phyloP scores from a whole-genome alignment of 2,113 vertebrate species.

The Perognathus longimembris region DNA sequence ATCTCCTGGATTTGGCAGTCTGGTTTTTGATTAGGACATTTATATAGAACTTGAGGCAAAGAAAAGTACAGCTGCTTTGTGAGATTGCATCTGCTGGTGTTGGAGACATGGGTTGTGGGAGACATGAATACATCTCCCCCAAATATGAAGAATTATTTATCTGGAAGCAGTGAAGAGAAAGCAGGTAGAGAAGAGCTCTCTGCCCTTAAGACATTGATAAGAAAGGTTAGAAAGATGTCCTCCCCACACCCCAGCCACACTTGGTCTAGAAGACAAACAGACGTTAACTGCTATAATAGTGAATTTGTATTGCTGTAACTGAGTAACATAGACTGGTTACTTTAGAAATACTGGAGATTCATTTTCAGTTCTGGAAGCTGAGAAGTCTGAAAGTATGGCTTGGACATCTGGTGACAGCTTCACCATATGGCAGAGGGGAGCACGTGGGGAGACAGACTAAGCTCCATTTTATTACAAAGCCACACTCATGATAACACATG shows the following conservation, averaged over 20 bases:
- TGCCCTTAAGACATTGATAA: not conserved
- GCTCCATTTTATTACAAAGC: not conserved
- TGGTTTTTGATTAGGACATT: constrained; percentile 45
- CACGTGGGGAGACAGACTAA: not conserved
- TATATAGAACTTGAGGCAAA: constrained; percentile 23
- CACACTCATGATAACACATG: not conserved
- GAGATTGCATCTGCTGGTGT: not conserved
- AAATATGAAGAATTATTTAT: not conserved
- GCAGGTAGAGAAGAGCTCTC: not conserved
- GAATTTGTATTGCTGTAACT: not conserved
- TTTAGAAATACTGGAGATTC: not conserved
- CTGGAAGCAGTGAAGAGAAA: not conserved
- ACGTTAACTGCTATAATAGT: not conserved
- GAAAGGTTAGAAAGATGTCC: not conserved
- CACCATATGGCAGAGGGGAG: not conserved
- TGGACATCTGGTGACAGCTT: not conserved
- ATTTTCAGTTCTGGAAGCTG: not conserved
- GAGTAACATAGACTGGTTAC: not conserved
- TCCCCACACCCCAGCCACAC: fast-evolving
- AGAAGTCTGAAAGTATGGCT: not conserved
- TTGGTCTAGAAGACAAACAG: not conserved
- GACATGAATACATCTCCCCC: not conserved
- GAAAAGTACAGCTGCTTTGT: not conserved
- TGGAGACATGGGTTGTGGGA: not conserved
- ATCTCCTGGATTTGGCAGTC: not conserved